phyloP scores from a whole-genome alignment of 2,113 vertebrate genomes.

The Pluvianellus socialis region DNA sequence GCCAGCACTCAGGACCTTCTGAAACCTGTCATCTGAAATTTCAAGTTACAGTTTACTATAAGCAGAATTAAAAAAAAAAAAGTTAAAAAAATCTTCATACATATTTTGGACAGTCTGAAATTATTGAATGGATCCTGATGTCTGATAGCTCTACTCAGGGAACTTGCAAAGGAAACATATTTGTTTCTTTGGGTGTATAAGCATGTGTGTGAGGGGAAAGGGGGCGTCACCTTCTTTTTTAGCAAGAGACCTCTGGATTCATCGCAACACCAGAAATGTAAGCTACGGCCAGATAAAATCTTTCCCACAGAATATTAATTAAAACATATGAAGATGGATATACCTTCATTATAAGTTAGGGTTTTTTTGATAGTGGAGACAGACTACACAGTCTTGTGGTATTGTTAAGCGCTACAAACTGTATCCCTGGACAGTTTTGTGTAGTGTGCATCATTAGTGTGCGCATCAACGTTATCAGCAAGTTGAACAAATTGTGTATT shows the following conservation, averaged over 20 bases:
- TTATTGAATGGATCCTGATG: neutral
- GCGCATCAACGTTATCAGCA: accelerated
- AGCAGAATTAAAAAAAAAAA: neutral
- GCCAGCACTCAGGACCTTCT: neutral
- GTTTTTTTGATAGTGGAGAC: neutral
- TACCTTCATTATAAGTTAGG: neutral
- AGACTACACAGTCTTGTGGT: neutral
- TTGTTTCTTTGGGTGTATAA: neutral
- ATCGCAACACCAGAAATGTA: neutral
- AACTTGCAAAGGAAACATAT: neutral
- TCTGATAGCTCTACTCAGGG: neutral
- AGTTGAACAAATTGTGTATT: neutral
- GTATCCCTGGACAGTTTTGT: no score
- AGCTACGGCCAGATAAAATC: neutral
- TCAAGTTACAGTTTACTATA: neutral
- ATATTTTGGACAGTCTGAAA: neutral
- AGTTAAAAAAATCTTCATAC: neutral
- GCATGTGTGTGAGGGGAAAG: no score
- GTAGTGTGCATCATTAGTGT: accelerated
- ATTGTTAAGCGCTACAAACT: neutral
- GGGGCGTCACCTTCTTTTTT: neutral
- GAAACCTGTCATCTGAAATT: neutral
- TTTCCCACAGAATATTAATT: neutral
- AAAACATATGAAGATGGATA: neutral
- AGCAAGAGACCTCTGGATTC: neutral